Evolutionary conservation across 2,113 vertebrate species (phyloP), one percentile per base, ranked within the genome.

Genomic region (Callospermophilus lateralis): DNA sequence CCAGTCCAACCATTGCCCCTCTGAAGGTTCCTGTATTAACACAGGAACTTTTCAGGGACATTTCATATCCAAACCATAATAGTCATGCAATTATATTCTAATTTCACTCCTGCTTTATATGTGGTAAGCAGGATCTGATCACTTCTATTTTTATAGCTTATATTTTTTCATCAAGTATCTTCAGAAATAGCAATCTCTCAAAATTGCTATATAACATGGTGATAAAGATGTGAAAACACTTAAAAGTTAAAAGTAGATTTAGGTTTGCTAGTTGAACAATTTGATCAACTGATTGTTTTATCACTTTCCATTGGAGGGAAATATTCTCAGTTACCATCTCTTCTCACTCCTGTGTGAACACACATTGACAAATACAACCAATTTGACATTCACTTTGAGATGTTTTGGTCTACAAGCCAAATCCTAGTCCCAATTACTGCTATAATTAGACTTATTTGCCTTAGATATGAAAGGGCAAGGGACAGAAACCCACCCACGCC

Each of bases 341-440:
- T 12, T 13, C 1, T 8, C 26, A 8, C 19, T 3, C 2, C 8
- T 26, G 6, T 20, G 30, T 24, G 9, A 6, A 48, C 45, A 39
- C 3, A 70, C 7, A 76, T 24, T 68, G 45, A 77, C 7, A 84
- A 89, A 45, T 42, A 37, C 30, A 48, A 32, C 8, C 11, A 72
- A 72, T 70, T 51, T 70, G 28, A 32, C 19, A 37, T 76, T 42
- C 5, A 88, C 2, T 30, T 58, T 76, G 32, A 80, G 15, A 79
- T 17, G 3, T 37, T 88, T 53, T 53, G 30, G 30, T 13, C 45
- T 74, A 87, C 13, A 28, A 65, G 20, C 13, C 42, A 42, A 76
- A 6, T 83, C 6, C n/a, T 37, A 68, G 1, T 48, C 76, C 48
- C 17, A 34, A 37, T 20, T 53, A 55, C 3, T 28, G 11, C 42